Percentiles rank a stretch among this genome's conserved stretches.
Conservation (phyloP, 1,140 invertebrate species). For the Onthophagus taurus region DNA sequence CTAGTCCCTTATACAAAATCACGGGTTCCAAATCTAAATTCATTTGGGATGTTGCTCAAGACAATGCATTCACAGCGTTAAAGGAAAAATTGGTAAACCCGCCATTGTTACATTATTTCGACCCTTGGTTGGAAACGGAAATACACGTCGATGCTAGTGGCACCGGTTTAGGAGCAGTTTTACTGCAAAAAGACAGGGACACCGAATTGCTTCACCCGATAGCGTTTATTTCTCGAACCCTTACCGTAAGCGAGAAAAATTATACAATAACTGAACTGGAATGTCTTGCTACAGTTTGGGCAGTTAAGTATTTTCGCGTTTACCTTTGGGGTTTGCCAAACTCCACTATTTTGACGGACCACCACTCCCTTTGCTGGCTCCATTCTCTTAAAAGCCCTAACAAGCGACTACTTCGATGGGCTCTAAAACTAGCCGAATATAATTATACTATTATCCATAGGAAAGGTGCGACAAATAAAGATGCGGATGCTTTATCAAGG, state of each 20-base stretch:
- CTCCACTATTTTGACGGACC: no score
- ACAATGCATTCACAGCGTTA: no score
- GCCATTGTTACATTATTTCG: neutral
- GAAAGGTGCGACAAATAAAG: no score
- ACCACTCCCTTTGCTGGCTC: constrained; percentile 1
- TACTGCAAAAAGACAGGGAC: constrained; percentile 19
- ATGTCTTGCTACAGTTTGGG: no score
- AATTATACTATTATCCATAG: no score
- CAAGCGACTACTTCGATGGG: no score
- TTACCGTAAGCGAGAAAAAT: neutral
- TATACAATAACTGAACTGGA: neutral
- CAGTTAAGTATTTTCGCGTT: neutral
- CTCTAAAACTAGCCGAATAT: no score
- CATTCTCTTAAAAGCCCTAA: no score
- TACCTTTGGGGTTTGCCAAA: neutral
- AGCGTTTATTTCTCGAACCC: constrained; percentile 13
- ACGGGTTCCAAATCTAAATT: no score
- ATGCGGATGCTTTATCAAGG: no score
- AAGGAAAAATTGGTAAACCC: constrained; percentile 5
- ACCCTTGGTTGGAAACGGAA: constrained; percentile 16
- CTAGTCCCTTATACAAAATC: constrained; percentile 22
- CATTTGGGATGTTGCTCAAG: no score
- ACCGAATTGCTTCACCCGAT: no score
- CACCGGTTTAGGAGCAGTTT: constrained; percentile 15
- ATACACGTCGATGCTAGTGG: constrained; percentile 22